These are phyloP conservation scores for Ceratosolen solmsi DNA, from an alignment of 1,140 invertebrate species.

Conservation along the genomic window DNA sequence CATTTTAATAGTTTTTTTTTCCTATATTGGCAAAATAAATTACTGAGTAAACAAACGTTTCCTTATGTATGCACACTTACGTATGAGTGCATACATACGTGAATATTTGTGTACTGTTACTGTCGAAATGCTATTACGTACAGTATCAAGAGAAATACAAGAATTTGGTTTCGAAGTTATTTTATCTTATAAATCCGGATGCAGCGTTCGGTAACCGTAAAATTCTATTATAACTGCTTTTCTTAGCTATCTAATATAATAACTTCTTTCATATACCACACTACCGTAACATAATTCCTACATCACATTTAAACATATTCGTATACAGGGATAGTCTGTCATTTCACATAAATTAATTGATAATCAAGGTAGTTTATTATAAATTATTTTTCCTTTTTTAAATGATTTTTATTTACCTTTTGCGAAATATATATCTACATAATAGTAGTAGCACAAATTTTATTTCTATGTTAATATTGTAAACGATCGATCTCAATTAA, in stretches of 20 bases:
- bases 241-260: conserved; percentile 53
- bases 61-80: too few relatives aligned
- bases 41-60: too few relatives aligned
- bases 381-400: background rate
- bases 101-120: background rate
- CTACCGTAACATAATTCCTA: conserved; percentile 6
- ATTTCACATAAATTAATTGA: background rate
- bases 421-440: background rate
- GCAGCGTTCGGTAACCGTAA: conserved; percentile 50
- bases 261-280: conserved; percentile 20
- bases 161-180: conserved; percentile 12
- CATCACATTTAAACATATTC: background rate
- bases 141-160: background rate
- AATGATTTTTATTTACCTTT: too few relatives aligned
- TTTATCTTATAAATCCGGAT: conserved; percentile 36
- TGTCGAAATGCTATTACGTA: background rate
- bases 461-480: too few relatives aligned
- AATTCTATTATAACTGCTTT: conserved; percentile 54
- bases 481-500: too few relatives aligned
- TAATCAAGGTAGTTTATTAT: background rate
- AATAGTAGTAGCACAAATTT: too few relatives aligned
- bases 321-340: background rate
- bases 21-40: too few relatives aligned
- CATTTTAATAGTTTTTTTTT: too few relatives aligned
- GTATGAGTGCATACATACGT: background rate